Evolutionary conservation across 2,888 invertebrate species (phyloP).

Genomic region (Caenorhabditis imperialis): DNA sequence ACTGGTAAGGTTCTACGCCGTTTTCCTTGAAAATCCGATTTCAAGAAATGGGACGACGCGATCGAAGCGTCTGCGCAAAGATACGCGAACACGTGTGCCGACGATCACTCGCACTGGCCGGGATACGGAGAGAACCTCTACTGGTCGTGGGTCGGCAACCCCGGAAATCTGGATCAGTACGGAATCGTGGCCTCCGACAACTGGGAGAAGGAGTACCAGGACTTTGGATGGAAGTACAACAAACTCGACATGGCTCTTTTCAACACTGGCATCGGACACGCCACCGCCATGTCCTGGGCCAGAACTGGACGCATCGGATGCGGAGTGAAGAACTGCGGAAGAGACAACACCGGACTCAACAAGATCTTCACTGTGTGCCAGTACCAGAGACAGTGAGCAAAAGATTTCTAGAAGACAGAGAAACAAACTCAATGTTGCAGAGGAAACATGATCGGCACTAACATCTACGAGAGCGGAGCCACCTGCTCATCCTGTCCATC

Average conservation of each 20-base stretch:
- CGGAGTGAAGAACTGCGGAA: slow-evolving; percentile 46
- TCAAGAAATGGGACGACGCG: too few relatives aligned
- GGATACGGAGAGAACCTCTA: too few relatives aligned
- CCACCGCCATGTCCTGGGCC: slow-evolving; percentile 47
- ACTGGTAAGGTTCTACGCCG: too few relatives aligned
- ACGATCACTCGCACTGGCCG: too few relatives aligned
- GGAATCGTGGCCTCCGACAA: not conserved
- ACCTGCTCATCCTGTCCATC: slow-evolving; percentile 42
- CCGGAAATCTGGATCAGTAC: not conserved
- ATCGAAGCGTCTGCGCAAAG: too few relatives aligned
- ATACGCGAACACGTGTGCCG: too few relatives aligned
- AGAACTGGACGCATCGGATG: slow-evolving; percentile 36
- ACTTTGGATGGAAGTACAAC: slow-evolving; percentile 48
- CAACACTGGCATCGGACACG: slow-evolving; percentile 48
- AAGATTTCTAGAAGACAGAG: not conserved
- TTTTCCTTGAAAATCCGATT: too few relatives aligned
- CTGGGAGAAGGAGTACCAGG: slow-evolving; percentile 24
- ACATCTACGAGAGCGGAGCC: slow-evolving; percentile 32
- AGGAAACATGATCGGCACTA: slow-evolving; percentile 32
- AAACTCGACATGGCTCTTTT: slow-evolving; percentile 17
- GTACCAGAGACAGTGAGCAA: slow-evolving; percentile 16
- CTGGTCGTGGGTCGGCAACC: too few relatives aligned
- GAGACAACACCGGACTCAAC: slow-evolving; percentile 39
- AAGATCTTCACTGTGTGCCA: slow-evolving; percentile 55
- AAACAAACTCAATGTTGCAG: slow-evolving; percentile 23